Evolutionary conservation across 2,797 vertebrate genomes (phyloP).

Genomic region (Tolypeutes matacus): DNA sequence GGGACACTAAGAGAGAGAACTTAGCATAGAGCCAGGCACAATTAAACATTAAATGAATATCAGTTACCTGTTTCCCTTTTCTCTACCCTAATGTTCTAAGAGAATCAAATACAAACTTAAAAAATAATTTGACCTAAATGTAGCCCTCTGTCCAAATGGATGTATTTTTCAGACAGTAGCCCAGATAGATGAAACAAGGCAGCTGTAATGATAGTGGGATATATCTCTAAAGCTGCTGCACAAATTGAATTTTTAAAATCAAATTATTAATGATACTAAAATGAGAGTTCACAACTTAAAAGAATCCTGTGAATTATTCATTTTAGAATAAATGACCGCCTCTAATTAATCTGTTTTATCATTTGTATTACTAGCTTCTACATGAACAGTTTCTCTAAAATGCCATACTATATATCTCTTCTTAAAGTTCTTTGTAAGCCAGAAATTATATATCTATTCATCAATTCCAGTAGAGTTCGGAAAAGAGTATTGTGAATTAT

Average conservation of each 20-base stretch:
- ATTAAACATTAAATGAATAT: constrained; percentile 3
- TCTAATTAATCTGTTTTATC: constrained; percentile 15
- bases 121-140: constrained; percentile 32
- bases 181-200: background rate
- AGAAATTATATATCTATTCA: constrained; percentile 39
- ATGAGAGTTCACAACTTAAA: constrained; percentile 49
- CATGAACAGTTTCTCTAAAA: constrained; percentile 42
- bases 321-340: constrained; percentile 19
- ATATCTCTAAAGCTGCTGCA: background rate
- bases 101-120: background rate
- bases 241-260: background rate
- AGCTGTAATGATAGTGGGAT: background rate
- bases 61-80: constrained; percentile 19
- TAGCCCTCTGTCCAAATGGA: background rate
- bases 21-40: background rate
- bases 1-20: background rate
- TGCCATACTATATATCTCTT: background rate
- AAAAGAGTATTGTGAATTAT: background rate
- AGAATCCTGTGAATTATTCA: background rate
- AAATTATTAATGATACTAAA: constrained; percentile 6
- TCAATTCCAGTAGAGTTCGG: constrained; percentile 24
- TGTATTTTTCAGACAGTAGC: constrained; percentile 18
- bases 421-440: constrained; percentile 14
- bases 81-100: background rate
- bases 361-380: background rate